phyloP scores from a whole-genome alignment of 2,797 vertebrate genomes.

The Hydrophis major region DNA sequence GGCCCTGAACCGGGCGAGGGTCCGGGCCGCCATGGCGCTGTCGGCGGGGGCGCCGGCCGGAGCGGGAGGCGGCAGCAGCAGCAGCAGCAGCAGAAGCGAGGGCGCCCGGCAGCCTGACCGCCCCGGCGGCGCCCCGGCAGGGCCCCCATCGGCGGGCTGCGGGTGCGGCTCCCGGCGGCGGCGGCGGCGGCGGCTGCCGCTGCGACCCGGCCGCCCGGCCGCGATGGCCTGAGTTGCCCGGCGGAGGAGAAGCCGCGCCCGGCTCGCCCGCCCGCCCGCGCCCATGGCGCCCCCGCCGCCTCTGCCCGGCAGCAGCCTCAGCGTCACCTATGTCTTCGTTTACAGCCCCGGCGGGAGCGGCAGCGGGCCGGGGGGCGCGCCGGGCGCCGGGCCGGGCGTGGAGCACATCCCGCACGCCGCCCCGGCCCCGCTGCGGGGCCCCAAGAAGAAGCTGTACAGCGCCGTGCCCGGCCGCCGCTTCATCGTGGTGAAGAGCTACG shows the following conservation, averaged over 20 bases:
- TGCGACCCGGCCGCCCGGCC: not conserved
- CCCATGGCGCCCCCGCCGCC: conserved; percentile 40
- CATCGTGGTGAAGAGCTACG: conserved; percentile 94
- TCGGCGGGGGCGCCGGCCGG: no score
- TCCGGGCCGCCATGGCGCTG: not conserved
- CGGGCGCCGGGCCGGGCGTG: conserved; percentile 65
- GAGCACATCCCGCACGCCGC: conserved; percentile 68
- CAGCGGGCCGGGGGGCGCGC: conserved; percentile 75
- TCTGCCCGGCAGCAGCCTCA: conserved; percentile 67
- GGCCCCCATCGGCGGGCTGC: conserved; percentile 26
- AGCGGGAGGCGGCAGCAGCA: conserved; percentile 16
- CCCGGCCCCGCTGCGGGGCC: conserved; percentile 75
- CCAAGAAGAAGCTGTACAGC: conserved; percentile 97
- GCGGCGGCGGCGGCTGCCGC: not conserved
- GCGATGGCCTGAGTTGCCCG: not conserved
- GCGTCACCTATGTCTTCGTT: conserved; percentile 98
- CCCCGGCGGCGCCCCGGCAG: conserved; percentile 19
- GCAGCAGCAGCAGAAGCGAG: conserved; percentile 45
- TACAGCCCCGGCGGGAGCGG: conserved; percentile 88
- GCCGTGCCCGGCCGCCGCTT: conserved; percentile 94
- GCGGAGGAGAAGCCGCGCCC: not conserved
- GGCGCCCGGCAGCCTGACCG: conserved; percentile 72
- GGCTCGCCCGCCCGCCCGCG: not conserved
- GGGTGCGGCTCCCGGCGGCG: not conserved
- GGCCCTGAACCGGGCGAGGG: not conserved